Evolutionary conservation across 2,888 invertebrate species (phyloP).

Genomic region (Periphyllus acericola): DNA sequence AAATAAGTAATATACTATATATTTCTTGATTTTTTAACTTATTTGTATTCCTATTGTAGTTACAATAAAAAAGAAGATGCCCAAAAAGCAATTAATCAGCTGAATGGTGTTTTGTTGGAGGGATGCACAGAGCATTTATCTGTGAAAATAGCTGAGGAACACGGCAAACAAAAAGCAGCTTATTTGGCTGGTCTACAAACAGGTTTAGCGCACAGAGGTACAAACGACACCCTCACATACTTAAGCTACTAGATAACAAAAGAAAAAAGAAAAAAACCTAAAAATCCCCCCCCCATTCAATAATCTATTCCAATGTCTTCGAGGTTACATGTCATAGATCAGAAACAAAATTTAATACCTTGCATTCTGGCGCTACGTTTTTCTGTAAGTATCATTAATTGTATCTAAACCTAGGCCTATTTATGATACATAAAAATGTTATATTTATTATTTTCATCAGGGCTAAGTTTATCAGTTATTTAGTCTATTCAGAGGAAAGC

Average conservation of each 20-base stretch:
- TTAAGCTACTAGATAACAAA: constrained; percentile 62
- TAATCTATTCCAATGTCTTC: constrained; percentile 59
- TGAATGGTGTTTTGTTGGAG: constrained; percentile 86
- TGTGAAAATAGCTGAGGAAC: constrained; percentile 88
- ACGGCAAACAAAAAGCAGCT: constrained; percentile 83
- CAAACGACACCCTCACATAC: constrained; percentile 62
- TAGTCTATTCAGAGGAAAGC: neutral
- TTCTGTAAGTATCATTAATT: constrained; percentile 59
- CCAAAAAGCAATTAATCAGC: constrained; percentile 84
- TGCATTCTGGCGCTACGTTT: constrained; percentile 58
- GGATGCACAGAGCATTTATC: constrained; percentile 85
- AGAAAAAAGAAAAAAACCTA: constrained; percentile 57
- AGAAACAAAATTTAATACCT: constrained; percentile 60
- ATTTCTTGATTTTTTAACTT: constrained; percentile 48
- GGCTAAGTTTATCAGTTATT: constrained; percentile 10
- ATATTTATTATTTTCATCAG: constrained; percentile 29
- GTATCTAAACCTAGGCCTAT: constrained; percentile 53
- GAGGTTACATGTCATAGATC: constrained; percentile 62
- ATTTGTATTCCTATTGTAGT: constrained; percentile 69
- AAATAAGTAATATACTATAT: neutral
- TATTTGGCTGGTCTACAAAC: constrained; percentile 79
- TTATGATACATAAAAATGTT: constrained; percentile 38
- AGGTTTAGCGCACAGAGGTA: constrained; percentile 68
- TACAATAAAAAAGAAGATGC: constrained; percentile 90
- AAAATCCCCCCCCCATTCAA: constrained; percentile 43